Conservation (phyloP, 2,797 vertebrate genomes). For the Chelmon rostratus region DNA sequence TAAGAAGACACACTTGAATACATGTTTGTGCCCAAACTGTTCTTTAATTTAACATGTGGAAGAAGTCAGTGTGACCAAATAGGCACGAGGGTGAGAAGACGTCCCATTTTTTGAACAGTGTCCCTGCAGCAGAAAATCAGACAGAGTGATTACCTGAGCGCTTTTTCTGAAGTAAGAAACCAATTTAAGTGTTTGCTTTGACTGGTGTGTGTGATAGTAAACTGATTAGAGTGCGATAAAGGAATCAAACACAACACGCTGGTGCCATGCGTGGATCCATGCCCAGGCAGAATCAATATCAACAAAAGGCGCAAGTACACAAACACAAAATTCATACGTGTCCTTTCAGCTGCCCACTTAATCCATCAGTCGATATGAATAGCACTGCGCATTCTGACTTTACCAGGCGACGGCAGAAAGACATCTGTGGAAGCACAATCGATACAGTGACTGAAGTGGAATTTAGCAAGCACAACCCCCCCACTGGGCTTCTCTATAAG, state of each 20-base stretch:
- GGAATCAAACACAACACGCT: constrained; percentile 35
- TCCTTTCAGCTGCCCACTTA: constrained; percentile 59
- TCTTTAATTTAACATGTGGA: background rate
- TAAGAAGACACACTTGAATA: background rate
- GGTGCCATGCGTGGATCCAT: constrained; percentile 41
- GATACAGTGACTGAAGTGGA: constrained; percentile 60
- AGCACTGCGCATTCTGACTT: constrained; percentile 60
- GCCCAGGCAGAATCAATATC: constrained; percentile 60
- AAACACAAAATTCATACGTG: constrained; percentile 54
- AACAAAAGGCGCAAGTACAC: constrained; percentile 67
- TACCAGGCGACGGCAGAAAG: constrained; percentile 54
- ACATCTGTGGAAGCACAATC: constrained; percentile 60
- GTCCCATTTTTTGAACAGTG: background rate
- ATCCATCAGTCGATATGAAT: constrained; percentile 68
- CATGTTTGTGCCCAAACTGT: background rate
- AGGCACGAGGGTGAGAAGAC: background rate
- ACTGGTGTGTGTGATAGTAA: constrained; percentile 43
- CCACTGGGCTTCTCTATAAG: constrained; percentile 38
- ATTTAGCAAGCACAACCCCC: constrained; percentile 57
- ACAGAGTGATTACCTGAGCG: constrained; percentile 5
- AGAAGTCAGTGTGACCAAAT: background rate
- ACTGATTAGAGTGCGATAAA: constrained; percentile 52
- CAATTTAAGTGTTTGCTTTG: constrained; percentile 39
- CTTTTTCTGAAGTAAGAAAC: constrained; percentile 25
- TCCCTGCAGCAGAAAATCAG: constrained; percentile 12